Evolutionary conservation across 2,888 invertebrate species (phyloP).

Genomic region (Epirrhoe alternata): DNA sequence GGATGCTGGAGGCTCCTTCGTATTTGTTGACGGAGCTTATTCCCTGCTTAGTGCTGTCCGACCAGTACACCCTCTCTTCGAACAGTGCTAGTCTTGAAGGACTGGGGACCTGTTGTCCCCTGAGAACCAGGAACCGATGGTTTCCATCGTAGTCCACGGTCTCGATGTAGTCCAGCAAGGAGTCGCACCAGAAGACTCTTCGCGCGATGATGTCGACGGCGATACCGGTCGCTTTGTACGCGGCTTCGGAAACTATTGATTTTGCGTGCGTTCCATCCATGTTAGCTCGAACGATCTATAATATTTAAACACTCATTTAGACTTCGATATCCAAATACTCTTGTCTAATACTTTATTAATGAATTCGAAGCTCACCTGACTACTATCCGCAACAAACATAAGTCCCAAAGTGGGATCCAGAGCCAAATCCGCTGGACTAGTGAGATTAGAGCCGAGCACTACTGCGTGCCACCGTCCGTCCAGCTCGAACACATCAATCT

Average conservation of each 20-base stretch:
- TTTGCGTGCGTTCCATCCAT: conserved; percentile 96
- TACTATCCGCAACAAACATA: conserved; percentile 94
- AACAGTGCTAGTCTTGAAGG: conserved; percentile 93
- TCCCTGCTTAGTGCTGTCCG: conserved; percentile 95
- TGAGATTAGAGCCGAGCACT: conserved; percentile 95
- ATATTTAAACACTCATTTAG: conserved; percentile 7
- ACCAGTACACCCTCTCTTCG: conserved; percentile 95
- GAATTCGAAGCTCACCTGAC: conserved; percentile 82
- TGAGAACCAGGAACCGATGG: conserved; percentile 90
- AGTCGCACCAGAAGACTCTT: conserved; percentile 98
- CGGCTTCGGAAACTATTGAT: conserved; percentile 95
- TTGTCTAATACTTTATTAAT: neutral
- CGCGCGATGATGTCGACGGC: conserved; percentile 95
- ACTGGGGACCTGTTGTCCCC: conserved; percentile 94
- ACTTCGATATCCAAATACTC: neutral
- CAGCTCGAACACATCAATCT: conserved; percentile 96
- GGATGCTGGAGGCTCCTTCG: conserved; percentile 91
- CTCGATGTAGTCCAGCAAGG: conserved; percentile 97
- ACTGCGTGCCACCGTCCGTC: conserved; percentile 95
- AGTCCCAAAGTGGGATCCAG: conserved; percentile 96
- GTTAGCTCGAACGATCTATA: conserved; percentile 90
- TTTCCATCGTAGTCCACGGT: conserved; percentile 97
- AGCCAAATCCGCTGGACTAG: conserved; percentile 95
- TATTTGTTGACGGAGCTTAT: conserved; percentile 95
- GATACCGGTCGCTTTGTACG: conserved; percentile 96